These are phyloP conservation scores for Scatophagus argus DNA, from an alignment of 2,113 vertebrate species.

Conservation along the genomic window DNA sequence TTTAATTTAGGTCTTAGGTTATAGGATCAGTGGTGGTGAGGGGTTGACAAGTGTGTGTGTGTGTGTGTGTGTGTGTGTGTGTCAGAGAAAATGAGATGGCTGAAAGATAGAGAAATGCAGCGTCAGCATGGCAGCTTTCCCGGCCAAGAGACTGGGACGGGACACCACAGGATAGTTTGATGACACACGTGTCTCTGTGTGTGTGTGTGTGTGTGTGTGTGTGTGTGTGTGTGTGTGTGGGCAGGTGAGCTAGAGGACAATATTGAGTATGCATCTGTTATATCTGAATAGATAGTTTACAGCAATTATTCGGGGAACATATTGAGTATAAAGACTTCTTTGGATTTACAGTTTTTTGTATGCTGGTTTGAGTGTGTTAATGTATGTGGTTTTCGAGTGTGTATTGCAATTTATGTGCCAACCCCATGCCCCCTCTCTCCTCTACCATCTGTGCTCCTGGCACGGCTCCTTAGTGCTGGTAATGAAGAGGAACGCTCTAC, in stretches of 20 bases:
- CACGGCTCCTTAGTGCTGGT: constrained; percentile 61
- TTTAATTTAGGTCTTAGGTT: constrained; percentile 36
- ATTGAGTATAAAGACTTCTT: constrained; percentile 34
- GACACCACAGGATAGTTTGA: not conserved
- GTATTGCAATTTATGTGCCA: constrained; percentile 57
- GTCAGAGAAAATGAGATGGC: not conserved
- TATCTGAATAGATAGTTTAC: constrained; percentile 18
- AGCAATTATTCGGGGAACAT: constrained; percentile 9
- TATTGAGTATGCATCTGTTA: not conserved
- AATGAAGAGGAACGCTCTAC: constrained; percentile 69
- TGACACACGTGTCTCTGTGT: not conserved
- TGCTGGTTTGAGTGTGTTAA: not conserved
- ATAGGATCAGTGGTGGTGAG: not conserved
- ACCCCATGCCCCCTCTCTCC: constrained; percentile 48
- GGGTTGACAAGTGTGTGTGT: not conserved
- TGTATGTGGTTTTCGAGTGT: constrained; percentile 16
- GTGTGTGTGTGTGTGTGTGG: not conserved
- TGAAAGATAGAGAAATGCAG: constrained; percentile 31
- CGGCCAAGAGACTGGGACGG: constrained; percentile 12
- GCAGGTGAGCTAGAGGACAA: not conserved
- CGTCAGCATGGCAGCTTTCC: constrained; percentile 51
- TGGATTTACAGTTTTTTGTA: constrained; percentile 18
- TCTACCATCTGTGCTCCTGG: constrained; percentile 76
- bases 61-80: not conserved
- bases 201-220: constrained; percentile 9